Evolutionary conservation across 1,140 invertebrate genomes (phyloP).

Genomic region (Drosophila novamexicana): DNA sequence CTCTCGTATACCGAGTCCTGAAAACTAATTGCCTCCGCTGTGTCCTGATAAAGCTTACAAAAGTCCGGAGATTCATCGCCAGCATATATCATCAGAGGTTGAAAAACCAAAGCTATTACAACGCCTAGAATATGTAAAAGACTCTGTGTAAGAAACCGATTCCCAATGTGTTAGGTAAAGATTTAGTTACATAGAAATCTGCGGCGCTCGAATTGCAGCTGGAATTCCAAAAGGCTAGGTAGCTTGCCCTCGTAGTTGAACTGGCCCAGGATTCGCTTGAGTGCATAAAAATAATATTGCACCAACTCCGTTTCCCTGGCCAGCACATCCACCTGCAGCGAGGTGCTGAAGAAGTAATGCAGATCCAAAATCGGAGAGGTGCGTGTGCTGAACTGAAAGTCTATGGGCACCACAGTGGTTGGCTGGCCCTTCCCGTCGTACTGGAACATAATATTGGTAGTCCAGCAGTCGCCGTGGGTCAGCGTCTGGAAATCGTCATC

Average conservation of each 20-base stretch:
- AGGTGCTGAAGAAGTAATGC: slow-evolving; percentile 73
- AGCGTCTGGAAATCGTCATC: slow-evolving; percentile 86
- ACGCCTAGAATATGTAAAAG: slow-evolving; percentile 16
- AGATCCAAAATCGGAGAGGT: slow-evolving; percentile 64
- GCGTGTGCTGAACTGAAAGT: slow-evolving; percentile 68
- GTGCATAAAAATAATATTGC: slow-evolving; percentile 51
- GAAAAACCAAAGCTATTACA: slow-evolving; percentile 33
- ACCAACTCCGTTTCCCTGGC: slow-evolving; percentile 51
- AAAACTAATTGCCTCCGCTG: slow-evolving; percentile 36
- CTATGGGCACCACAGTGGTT: slow-evolving; percentile 80
- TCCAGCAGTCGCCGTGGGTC: slow-evolving; percentile 88
- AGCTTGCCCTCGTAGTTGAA: slow-evolving; percentile 51
- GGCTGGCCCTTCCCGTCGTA: slow-evolving; percentile 82
- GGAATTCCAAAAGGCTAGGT: slow-evolving; percentile 58
- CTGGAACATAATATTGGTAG: slow-evolving; percentile 88
- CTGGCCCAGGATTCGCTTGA: slow-evolving; percentile 39
- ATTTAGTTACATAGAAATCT: slow-evolving; percentile 67
- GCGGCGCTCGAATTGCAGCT: slow-evolving; percentile 55
- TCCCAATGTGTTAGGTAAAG: fast-evolving
- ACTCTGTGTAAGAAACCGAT: not conserved
- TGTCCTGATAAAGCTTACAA: slow-evolving; percentile 44
- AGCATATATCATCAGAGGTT: slow-evolving; percentile 54
- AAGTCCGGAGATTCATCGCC: slow-evolving; percentile 50
- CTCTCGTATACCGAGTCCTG: slow-evolving; percentile 47
- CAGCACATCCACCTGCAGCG: slow-evolving; percentile 52